Evolutionary conservation across 2,797 vertebrate species (phyloP).

Genomic region (Pteronotus mesoamericanus): DNA sequence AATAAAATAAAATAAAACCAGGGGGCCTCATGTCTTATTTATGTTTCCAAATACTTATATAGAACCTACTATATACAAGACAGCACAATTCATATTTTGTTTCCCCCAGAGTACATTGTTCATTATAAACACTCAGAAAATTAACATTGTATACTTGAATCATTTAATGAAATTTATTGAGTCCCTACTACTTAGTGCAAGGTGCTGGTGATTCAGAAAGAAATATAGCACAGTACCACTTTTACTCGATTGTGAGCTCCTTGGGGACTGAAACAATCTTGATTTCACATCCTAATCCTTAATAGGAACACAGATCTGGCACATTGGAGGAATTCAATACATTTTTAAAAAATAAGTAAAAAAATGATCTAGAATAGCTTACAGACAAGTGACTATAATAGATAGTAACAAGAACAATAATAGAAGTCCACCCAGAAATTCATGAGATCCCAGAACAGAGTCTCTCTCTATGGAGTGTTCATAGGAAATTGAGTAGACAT

Average conservation of each 20-base stretch:
- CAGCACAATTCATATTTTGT: background rate
- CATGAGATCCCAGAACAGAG: background rate
- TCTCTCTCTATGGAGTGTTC: background rate
- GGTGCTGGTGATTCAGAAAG: background rate
- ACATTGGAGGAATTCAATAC: background rate
- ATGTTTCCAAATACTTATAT: background rate
- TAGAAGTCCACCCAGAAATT: background rate
- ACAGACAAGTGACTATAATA: background rate
- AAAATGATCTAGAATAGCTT: background rate
- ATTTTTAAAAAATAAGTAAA: background rate
- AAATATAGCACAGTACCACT: background rate
- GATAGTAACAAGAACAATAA: background rate
- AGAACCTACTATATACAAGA: background rate
- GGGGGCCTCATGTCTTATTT: background rate
- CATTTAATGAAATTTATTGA: background rate
- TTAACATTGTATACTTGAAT: background rate
- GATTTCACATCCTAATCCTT: constrained; percentile 14
- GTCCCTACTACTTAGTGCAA: background rate
- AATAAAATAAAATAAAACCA: too few relatives aligned
- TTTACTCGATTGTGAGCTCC: background rate
- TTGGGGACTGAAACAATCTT: background rate
- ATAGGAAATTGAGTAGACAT: background rate
- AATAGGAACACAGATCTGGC: background rate
- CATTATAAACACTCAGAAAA: background rate
- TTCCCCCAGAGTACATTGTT: background rate